phyloP scores from a whole-genome alignment of 2,113 vertebrate genomes.

The Alouatta palliata region DNA sequence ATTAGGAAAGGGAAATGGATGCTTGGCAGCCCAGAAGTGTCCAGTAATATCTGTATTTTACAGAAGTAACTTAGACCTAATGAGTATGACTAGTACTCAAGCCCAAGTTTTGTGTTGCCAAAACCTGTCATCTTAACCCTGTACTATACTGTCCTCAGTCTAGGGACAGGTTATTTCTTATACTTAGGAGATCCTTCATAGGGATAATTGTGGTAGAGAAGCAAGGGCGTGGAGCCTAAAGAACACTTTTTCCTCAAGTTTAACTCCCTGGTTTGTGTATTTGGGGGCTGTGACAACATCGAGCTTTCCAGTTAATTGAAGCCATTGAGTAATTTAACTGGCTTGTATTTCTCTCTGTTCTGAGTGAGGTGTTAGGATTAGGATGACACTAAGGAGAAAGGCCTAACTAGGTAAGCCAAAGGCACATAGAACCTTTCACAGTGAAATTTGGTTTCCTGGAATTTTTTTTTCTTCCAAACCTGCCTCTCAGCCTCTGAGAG shows the following conservation, averaged over 20 bases:
- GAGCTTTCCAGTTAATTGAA: background rate
- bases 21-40: background rate
- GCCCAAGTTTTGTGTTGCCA: background rate
- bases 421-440: background rate
- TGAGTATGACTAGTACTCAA: background rate
- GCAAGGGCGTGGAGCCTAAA: background rate
- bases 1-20: background rate
- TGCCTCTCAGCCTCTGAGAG: background rate
- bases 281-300: background rate
- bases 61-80: background rate
- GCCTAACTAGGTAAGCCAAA: background rate
- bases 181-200: background rate
- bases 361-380: background rate
- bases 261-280: background rate
- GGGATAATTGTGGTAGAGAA: background rate
- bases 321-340: background rate
- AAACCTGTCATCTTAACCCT: background rate
- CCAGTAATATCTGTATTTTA: background rate
- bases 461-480: background rate
- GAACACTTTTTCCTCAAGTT: background rate
- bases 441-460: background rate
- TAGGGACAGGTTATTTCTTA: background rate
- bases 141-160: background rate
- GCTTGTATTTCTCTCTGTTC: background rate
- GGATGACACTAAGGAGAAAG: background rate